Percentiles rank a stretch among this genome's conserved stretches.
Conservation (phyloP, 2,113 vertebrate species). For the Prunella himalayana region DNA sequence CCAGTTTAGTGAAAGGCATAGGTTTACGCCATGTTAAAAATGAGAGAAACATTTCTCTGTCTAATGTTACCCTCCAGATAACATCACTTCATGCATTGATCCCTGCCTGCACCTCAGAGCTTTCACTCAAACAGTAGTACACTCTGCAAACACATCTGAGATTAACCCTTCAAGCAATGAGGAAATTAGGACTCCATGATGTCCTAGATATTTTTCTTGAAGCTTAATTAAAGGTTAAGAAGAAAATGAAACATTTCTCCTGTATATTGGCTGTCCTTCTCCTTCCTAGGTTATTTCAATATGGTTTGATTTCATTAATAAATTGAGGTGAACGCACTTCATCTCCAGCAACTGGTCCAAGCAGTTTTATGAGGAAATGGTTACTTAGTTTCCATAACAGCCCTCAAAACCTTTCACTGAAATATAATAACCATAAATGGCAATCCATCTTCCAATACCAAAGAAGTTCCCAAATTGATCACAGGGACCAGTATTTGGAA, state of each 20-base stretch:
- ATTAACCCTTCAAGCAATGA: neutral
- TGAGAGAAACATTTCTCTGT: neutral
- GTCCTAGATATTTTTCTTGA: neutral
- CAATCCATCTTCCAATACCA: neutral
- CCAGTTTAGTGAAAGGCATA: neutral
- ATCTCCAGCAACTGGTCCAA: neutral
- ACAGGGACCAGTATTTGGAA: neutral
- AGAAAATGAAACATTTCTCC: neutral
- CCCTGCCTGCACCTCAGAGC: neutral
- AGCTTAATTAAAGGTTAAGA: neutral
- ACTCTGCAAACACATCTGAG: neutral
- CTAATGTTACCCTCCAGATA: neutral
- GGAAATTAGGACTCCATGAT: neutral
- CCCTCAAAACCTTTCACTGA: neutral
- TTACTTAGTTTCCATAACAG: neutral
- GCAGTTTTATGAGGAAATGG: neutral
- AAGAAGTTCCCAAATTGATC: neutral
- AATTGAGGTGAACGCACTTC: neutral
- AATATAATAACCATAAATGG: neutral
- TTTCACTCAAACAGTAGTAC: neutral
- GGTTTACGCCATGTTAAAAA: neutral
- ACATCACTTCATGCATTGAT: neutral
- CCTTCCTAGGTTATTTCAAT: neutral
- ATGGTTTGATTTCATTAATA: neutral
- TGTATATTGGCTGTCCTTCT: neutral